phyloP scores from a whole-genome alignment of 1,140 invertebrate species.

The Scaptomyza pallida region DNA sequence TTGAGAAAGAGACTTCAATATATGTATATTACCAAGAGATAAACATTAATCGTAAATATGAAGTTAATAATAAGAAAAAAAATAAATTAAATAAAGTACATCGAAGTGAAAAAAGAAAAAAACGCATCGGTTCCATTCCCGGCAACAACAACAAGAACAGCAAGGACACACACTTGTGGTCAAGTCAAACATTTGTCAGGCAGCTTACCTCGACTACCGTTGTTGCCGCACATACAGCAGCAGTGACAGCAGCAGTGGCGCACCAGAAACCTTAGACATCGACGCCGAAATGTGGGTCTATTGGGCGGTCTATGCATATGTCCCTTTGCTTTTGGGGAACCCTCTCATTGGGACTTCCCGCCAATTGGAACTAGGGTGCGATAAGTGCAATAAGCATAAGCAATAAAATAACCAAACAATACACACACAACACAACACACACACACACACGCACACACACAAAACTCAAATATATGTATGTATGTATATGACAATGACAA shows the following conservation, averaged over 20 bases:
- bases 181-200: neutral
- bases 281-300: slow-evolving; percentile 18
- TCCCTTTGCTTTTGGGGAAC: slow-evolving; percentile 3
- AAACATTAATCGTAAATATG: slow-evolving; percentile 3
- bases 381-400: slow-evolving; percentile 45
- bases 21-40: neutral
- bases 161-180: slow-evolving; percentile 12
- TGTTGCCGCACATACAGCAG: slow-evolving; percentile 48
- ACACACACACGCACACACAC: slow-evolving; percentile 19
- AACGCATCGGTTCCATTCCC: too few species aligned
- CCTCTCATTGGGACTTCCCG: slow-evolving; percentile 28
- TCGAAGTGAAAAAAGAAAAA: neutral
- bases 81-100: slow-evolving; percentile 3
- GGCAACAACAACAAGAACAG: too few species aligned
- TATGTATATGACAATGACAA: neutral
- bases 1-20: slow-evolving; percentile 19
- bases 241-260: slow-evolving; percentile 27
- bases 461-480: slow-evolving; percentile 3
- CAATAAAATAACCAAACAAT: slow-evolving; percentile 13
- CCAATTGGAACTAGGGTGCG: slow-evolving; percentile 24
- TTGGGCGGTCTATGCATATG: slow-evolving; percentile 1
- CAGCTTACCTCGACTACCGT: slow-evolving; percentile 53
- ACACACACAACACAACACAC: neutral
- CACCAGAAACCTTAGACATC: neutral
- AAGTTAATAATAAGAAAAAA: slow-evolving; percentile 1